Evolutionary conservation across 2,113 vertebrate genomes (phyloP).

Genomic region (Grantiella picta): DNA sequence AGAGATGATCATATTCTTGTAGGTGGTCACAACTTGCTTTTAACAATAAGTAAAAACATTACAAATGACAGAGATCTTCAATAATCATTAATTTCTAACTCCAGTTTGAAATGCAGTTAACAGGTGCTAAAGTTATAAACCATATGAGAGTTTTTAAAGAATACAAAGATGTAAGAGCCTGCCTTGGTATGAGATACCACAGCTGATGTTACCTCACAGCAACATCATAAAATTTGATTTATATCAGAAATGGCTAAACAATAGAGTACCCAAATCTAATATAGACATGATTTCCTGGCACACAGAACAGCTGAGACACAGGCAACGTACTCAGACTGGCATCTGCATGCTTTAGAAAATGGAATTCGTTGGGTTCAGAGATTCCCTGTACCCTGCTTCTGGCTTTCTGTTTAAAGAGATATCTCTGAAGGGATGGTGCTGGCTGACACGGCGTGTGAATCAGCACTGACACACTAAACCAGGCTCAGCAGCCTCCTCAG

Average conservation of each 20-base stretch:
- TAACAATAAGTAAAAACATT: background rate
- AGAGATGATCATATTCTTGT: background rate
- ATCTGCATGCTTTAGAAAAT: fast-evolving
- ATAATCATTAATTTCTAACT: background rate
- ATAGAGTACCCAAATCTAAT: background rate
- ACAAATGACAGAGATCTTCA: background rate
- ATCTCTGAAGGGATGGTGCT: background rate
- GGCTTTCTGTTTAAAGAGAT: background rate
- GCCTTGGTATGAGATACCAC: background rate
- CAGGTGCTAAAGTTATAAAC: background rate
- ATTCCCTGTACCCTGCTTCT: background rate
- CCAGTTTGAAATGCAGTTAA: background rate
- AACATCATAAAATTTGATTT: background rate
- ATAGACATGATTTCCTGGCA: background rate
- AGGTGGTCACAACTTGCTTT: background rate
- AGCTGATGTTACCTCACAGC: background rate
- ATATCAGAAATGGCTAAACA: background rate
- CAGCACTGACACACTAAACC: background rate
- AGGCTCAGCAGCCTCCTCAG: background rate
- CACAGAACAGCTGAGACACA: background rate
- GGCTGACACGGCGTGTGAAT: background rate
- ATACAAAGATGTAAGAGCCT: background rate
- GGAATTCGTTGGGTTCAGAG: background rate
- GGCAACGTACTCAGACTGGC: background rate
- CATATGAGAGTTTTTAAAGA: background rate